Evolutionary conservation across 1,140 invertebrate species (phyloP).

Genomic region (roundworm (Caenorhabditis elegans)): DNA sequence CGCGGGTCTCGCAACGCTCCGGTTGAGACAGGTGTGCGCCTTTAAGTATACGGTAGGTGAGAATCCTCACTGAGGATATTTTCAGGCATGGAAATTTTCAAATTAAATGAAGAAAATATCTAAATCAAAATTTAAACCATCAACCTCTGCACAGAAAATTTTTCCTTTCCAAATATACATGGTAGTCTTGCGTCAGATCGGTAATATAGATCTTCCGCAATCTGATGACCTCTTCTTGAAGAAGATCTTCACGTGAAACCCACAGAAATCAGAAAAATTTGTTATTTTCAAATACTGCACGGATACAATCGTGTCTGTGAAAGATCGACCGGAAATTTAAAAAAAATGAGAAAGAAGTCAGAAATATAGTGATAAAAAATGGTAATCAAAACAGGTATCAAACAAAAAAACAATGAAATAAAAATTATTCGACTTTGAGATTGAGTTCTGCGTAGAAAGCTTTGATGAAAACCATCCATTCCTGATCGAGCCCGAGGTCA

Average conservation of each 20-base stretch:
- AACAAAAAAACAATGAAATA: no score
- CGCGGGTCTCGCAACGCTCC: no score
- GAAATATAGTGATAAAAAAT: no score
- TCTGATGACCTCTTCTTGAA: not conserved
- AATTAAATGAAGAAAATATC: no score
- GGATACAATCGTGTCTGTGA: not conserved
- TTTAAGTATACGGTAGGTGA: not conserved
- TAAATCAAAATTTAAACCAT: no score
- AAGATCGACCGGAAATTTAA: not conserved
- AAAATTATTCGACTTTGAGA: not conserved
- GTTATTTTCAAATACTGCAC: slow-evolving; percentile 17
- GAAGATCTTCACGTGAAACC: slow-evolving; percentile 22
- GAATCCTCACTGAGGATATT: no score
- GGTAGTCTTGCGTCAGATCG: slow-evolving; percentile 4
- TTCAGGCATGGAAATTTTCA: not conserved
- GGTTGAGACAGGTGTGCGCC: no score
- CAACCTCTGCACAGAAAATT: no score
- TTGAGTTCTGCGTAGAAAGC: not conserved
- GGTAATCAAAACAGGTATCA: no score
- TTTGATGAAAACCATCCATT: not conserved
- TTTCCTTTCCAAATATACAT: no score
- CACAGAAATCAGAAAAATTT: not conserved
- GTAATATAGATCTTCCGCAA: not conserved
- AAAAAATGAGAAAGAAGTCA: not conserved
- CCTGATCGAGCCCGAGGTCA: not conserved